Base-by-base conservation (phyloP, 2,888 invertebrate species). In the Temnothorax ravouxi region DNA sequence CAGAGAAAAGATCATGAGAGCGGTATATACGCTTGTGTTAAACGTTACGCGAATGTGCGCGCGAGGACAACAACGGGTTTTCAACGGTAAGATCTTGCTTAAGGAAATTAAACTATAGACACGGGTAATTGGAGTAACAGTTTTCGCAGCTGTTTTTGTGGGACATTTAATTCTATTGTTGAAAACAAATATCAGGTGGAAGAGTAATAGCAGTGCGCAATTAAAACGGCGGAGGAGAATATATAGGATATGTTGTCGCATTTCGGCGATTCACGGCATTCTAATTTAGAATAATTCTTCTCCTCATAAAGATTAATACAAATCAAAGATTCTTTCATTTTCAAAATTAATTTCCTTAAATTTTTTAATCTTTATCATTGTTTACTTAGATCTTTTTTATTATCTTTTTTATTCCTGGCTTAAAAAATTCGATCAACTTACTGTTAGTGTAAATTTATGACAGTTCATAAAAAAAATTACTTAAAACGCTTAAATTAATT, bases 71-170 rank as follows among this genome's bases (percentile, higher is more conserved):
- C 66, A 66, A 66, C 66, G 44, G 41, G 34, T 47, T 62, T 62
- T 44, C 44, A 47, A 29, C 62, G 29, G 21, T 5, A 67, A 66
- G 25, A 61, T 77, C 71, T 72, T 71, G 54, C 79, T 71, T 34
- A 72, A 72, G 47, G 38, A 79, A 79, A 79, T 79, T 72, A 72
- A 72, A 71, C 72, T 59, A 72, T 59, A 72, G 47, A 79, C 44
- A 59, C 59, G 74, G 15, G 34, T 79, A 79, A 79, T 79, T 79
- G 72, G 34, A 79, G 47, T 52, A 79, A 56, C n/a, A 15, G 56
- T 79, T 79, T 59, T 59, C 72, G 18, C 75, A 50, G 62, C 44
- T 59, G 44, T 71, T 79, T 79, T 79, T 71, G 29, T 9, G 6
- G 4, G 47, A 44, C 71, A 44, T 67, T 56, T 59, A 44, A 34